Evolutionary conservation across 1,140 invertebrate species (phyloP), one percentile per base, ranked within the genome.

Genomic region (Achatina immaculata): DNA sequence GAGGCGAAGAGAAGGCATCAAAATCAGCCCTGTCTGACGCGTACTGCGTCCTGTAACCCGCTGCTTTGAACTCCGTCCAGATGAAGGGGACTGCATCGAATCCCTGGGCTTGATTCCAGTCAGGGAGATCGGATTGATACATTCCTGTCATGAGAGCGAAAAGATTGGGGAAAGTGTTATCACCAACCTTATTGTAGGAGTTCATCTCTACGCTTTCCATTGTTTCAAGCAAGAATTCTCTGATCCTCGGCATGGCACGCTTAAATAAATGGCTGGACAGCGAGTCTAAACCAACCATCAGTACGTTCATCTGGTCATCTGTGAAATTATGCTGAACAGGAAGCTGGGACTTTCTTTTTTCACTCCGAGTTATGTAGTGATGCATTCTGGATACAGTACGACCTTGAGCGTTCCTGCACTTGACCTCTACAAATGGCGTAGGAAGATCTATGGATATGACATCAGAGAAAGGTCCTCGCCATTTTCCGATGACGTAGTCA

Each of bases 41-140:
- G 69, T 75, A 85, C 48, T 84, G 43, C 9, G 84, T 85, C 31
- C 42, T 51, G 62, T 82, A 85, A 1, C 84, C 84, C 0, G 19
- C n/a, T 31, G 55, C 16, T 31, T 80, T 72, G 55, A 69, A 84
- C 6, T 74, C 21, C n/a, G 82, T 82, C 84, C 84, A 85, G 24
- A 85, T 65, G 36, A 85, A 80, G n/a, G 75, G 51, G 42, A 79
- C 45, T 0, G 24, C 34, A 65, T 80, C 69, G 6, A 58, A 55
- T 6, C 16, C 34, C 7, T 9, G 24, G n/a, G 14, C 68, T 58
- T 40, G 14, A 24, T 9, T 43, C 69, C 51, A 58, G 21, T 58
- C 19, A 6, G 11, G 51, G 16, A 58, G 4, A 7, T 77, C 75
- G 6, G 48, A 19, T 21, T 36, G 4, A 36, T 9, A 45, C 7